Evolutionary conservation across 2,888 invertebrate species (phyloP).

Genomic region (Chrysolina oricalcia): DNA sequence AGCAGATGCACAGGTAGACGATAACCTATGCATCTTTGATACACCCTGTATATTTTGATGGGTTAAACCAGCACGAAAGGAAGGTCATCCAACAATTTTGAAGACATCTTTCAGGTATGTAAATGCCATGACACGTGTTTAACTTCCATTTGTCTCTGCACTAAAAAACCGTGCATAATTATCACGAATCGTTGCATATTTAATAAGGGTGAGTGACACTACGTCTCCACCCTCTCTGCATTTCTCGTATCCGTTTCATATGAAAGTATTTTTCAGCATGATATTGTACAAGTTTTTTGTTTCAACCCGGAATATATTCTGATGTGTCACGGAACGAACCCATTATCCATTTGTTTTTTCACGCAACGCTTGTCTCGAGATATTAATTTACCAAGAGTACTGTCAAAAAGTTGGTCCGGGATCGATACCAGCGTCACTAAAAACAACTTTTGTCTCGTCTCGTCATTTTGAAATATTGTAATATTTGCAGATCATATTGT

Average conservation of each 20-base stretch:
- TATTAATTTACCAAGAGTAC: background rate
- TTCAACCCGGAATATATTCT: conserved; percentile 10
- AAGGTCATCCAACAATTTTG: no score
- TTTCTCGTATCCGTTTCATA: background rate
- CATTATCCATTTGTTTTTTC: conserved; percentile 17
- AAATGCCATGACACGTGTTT: no score
- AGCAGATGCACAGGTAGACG: no score
- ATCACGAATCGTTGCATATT: background rate
- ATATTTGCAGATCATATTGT: background rate
- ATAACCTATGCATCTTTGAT: no score
- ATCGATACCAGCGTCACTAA: background rate
- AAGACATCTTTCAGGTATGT: no score
- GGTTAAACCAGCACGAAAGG: no score
- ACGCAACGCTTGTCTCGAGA: conserved; percentile 1
- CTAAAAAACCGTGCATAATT: background rate
- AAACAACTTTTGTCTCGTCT: background rate
- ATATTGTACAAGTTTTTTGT: conserved; percentile 1
- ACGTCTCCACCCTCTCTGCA: background rate
- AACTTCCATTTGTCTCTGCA: background rate
- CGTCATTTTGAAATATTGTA: background rate
- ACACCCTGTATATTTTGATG: no score
- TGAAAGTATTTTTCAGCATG: conserved; percentile 16
- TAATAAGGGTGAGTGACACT: conserved; percentile 10
- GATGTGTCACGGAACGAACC: conserved; percentile 14
- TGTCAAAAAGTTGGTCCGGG: conserved; percentile 9